These are phyloP conservation scores for Urosaurus nigricauda DNA, from an alignment of 2,797 vertebrate genomes.

Conservation along the genomic window DNA sequence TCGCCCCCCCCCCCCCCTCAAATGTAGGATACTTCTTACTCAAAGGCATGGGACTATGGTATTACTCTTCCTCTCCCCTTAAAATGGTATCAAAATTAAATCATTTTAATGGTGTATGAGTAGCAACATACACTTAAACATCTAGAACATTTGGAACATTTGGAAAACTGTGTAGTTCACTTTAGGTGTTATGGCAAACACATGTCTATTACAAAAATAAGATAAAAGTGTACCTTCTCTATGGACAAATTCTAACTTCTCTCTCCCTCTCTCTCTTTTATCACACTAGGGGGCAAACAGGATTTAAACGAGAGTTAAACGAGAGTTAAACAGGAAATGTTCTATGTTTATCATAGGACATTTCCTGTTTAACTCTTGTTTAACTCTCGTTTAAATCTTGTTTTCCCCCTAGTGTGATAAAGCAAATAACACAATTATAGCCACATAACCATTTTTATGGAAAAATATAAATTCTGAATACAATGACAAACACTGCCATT, in stretches of 20 bases:
- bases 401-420: too few relatives aligned
- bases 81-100: background rate
- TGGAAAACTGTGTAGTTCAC: background rate
- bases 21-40: background rate
- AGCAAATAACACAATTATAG: too few relatives aligned
- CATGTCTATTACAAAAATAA: background rate
- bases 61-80: background rate
- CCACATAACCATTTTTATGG: background rate
- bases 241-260: background rate
- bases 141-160: too few relatives aligned
- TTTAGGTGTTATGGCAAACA: background rate
- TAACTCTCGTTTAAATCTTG: too few relatives aligned
- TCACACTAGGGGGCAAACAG: too few relatives aligned
- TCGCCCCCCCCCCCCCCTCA: fast-evolving
- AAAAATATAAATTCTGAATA: background rate
- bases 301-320: too few relatives aligned
- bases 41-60: background rate
- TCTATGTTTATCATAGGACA: too few relatives aligned
- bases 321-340: too few relatives aligned
- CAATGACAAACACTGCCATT: background rate
- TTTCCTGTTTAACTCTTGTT: too few relatives aligned
- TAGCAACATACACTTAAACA: background rate
- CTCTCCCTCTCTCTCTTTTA: background rate
- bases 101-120: background rate
- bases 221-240: background rate